phyloP scores from a whole-genome alignment of 2,113 vertebrate species.

The Nettapus auritus region DNA sequence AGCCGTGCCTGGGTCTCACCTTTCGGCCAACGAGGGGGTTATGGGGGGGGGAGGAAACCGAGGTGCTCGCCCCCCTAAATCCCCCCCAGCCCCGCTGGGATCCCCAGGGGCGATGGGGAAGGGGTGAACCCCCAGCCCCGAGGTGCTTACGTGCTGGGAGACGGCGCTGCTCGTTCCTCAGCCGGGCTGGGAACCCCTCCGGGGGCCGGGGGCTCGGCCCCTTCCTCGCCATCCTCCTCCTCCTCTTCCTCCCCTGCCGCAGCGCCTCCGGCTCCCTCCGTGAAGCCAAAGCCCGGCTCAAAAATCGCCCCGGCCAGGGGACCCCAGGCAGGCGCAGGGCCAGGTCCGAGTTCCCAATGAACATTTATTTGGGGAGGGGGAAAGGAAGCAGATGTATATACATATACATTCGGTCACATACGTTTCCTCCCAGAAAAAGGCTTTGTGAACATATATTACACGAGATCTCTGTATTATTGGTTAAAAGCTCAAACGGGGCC shows the following conservation, averaged over 20 bases:
- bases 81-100: too few species aligned
- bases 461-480: not conserved
- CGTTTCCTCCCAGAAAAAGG: slow-evolving; percentile 25
- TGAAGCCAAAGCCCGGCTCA: accelerated
- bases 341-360: not conserved
- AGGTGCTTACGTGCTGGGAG: too few species aligned
- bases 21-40: too few species aligned
- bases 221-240: not conserved
- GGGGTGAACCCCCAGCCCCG: not conserved
- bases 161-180: not conserved
- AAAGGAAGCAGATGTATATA: slow-evolving; percentile 9
- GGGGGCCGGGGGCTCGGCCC: accelerated
- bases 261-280: not conserved
- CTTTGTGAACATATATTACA: slow-evolving; percentile 15
- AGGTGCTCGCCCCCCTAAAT: accelerated
- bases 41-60: too few species aligned
- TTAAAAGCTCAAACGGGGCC: slow-evolving; percentile 37
- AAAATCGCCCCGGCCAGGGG: accelerated
- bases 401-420: slow-evolving; percentile 35
- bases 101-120: not conserved
- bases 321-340: accelerated
- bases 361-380: slow-evolving; percentile 47
- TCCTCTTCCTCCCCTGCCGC: not conserved
- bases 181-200: not conserved
- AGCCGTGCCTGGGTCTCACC: too few species aligned